phyloP scores from a whole-genome alignment of 2,888 invertebrate genomes.

The Lithophane socia region DNA sequence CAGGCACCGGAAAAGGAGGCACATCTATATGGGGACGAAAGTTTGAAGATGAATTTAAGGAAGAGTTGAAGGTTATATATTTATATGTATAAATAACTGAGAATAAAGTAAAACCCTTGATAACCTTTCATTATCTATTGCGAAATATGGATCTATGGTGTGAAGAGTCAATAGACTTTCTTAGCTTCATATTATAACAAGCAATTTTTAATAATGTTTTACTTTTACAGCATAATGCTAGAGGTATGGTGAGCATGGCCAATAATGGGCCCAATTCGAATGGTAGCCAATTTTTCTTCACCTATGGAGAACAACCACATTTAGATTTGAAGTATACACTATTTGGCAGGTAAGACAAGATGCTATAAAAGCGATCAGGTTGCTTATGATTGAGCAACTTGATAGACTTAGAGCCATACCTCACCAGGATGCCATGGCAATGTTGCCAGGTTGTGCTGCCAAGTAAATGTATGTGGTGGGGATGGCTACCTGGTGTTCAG shows the following conservation, averaged over 20 bases:
- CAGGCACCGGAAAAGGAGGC: conserved; percentile 99
- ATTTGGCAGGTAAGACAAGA: conserved; percentile 95
- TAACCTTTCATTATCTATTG: neutral
- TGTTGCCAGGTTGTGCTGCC: too few relatives aligned
- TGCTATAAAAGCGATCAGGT: too few relatives aligned
- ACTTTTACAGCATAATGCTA: conserved; percentile 93
- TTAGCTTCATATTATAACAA: neutral
- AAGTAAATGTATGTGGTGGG: too few relatives aligned
- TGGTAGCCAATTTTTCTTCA: conserved; percentile 99
- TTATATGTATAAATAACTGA: neutral
- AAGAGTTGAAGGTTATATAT: conserved; percentile 94
- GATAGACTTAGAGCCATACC: too few relatives aligned
- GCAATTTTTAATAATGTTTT: neutral
- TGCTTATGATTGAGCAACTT: neutral
- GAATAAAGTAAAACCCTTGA: neutral
- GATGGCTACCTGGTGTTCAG: neutral
- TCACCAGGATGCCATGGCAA: too few relatives aligned
- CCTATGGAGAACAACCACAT: conserved; percentile 98
- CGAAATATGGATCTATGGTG: neutral
- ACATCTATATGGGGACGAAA: conserved; percentile 98
- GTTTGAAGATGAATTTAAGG: conserved; percentile 99
- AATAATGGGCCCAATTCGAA: conserved; percentile 99
- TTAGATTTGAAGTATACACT: conserved; percentile 99
- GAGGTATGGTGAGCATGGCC: conserved; percentile 99
- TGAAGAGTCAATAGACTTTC: neutral